Percentiles rank a stretch among this genome's conserved stretches.
These are phyloP conservation scores for Gephyroberyx darwinii DNA, from an alignment of 2,797 vertebrate genomes.

Conservation along the genomic window DNA sequence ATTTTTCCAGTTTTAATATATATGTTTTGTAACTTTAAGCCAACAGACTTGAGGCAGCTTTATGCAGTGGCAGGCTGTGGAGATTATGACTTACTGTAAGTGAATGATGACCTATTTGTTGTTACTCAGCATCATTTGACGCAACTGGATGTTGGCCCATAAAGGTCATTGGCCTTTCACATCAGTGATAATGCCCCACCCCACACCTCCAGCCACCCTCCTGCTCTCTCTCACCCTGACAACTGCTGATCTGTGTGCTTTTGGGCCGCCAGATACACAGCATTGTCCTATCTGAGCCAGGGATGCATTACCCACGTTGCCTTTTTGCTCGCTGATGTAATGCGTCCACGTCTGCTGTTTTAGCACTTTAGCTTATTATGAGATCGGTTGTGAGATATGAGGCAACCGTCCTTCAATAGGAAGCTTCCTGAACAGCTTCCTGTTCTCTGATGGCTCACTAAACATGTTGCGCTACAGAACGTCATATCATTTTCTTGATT, in stretches of 20 bases:
- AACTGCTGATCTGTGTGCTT: conserved; percentile 57
- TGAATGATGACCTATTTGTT: conserved; percentile 35
- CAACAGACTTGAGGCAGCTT: not conserved
- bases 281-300: conserved; percentile 57
- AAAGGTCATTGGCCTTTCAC: conserved; percentile 53
- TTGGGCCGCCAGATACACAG: conserved; percentile 39
- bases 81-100: conserved; percentile 9
- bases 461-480: not conserved
- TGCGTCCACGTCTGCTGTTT: conserved; percentile 35
- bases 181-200: conserved; percentile 38
- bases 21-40: not conserved
- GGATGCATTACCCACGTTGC: conserved; percentile 53
- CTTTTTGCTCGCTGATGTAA: conserved; percentile 41
- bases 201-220: conserved; percentile 18
- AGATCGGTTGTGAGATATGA: conserved; percentile 27
- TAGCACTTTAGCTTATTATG: conserved; percentile 56
- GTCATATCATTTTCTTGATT: conserved; percentile 5
- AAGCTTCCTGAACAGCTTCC: not conserved
- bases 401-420: not conserved
- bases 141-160: conserved; percentile 42
- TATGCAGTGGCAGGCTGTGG: not conserved
- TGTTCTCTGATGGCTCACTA: not conserved
- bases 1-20: too few relatives aligned
- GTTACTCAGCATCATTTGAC: conserved; percentile 56
- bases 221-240: conserved; percentile 33